phyloP scores from a whole-genome alignment of 2,888 invertebrate genomes.

The Steinernema hermaphroditum region DNA sequence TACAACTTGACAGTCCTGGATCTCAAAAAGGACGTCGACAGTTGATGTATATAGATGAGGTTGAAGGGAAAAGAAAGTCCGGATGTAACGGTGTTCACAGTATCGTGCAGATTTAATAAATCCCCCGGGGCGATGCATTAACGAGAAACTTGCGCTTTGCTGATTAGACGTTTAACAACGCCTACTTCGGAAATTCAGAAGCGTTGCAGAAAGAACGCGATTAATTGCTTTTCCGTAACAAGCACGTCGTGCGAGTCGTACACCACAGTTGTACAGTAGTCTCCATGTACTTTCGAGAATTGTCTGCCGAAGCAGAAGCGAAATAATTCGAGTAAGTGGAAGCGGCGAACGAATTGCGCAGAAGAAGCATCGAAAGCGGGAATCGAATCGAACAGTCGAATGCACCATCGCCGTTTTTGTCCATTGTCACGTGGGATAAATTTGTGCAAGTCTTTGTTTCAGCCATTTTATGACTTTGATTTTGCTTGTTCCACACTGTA shows the following conservation, averaged over 20 bases:
- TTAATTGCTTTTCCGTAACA: not conserved
- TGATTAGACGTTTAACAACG: slow-evolving; percentile 31
- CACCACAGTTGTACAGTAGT: no score
- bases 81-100: slow-evolving; percentile 12
- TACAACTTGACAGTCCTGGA: not conserved
- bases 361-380: slow-evolving; percentile 21
- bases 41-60: not conserved
- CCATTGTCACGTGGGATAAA: slow-evolving; percentile 10
- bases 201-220: slow-evolving; percentile 17
- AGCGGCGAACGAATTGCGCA: not conserved
- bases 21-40: not conserved
- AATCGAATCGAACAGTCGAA: slow-evolving; percentile 8
- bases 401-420: slow-evolving; percentile 21
- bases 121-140: slow-evolving; percentile 12
- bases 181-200: not conserved
- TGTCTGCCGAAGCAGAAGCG: not conserved
- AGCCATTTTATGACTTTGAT: slow-evolving; percentile 21
- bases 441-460: slow-evolving; percentile 26
- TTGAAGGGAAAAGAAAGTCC: not conserved
- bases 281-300: no score
- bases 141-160: slow-evolving; percentile 29
- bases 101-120: slow-evolving; percentile 23
- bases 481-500: slow-evolving; percentile 23
- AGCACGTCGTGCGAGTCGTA: no score
- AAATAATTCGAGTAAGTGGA: not conserved